These are phyloP conservation scores for Gonatopus flavifemur DNA, from an alignment of 1,140 invertebrate genomes.

Conservation along the genomic window DNA sequence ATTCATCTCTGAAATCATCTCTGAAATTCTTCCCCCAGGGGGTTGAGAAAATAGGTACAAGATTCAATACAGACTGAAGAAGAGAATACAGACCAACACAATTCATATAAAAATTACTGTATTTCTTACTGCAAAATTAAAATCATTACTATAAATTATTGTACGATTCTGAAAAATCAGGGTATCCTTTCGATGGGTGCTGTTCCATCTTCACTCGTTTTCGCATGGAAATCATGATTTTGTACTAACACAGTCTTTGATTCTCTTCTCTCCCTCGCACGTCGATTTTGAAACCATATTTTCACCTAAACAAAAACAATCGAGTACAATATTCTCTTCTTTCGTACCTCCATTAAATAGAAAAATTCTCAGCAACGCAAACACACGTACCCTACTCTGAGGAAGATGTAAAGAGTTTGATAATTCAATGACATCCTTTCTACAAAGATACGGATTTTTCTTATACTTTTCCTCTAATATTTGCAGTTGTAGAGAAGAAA, in stretches of 20 bases:
- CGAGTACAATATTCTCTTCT: background rate
- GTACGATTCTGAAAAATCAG: too few species aligned
- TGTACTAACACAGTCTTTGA: slow-evolving; percentile 7
- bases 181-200: too few species aligned
- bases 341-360: background rate
- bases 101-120: background rate
- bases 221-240: background rate
- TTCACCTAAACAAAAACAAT: slow-evolving; percentile 65
- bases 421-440: slow-evolving; percentile 62
- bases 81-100: background rate
- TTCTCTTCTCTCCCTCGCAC: slow-evolving; percentile 71
- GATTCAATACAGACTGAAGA: background rate
- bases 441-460: slow-evolving; percentile 64
- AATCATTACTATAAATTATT: slow-evolving; percentile 9
- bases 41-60: too few species aligned
- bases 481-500: slow-evolving; percentile 63
- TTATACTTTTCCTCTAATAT: slow-evolving; percentile 64
- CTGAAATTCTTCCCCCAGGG: too few species aligned
- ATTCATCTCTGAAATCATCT: too few species aligned
- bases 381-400: slow-evolving; percentile 64
- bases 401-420: slow-evolving; percentile 62
- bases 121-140: slow-evolving; percentile 8
- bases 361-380: too few species aligned
- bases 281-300: slow-evolving; percentile 82
- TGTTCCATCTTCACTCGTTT: too few species aligned